Base-by-base conservation (phyloP, 2,888 invertebrate genomes). In the Rotaria socialis region DNA sequence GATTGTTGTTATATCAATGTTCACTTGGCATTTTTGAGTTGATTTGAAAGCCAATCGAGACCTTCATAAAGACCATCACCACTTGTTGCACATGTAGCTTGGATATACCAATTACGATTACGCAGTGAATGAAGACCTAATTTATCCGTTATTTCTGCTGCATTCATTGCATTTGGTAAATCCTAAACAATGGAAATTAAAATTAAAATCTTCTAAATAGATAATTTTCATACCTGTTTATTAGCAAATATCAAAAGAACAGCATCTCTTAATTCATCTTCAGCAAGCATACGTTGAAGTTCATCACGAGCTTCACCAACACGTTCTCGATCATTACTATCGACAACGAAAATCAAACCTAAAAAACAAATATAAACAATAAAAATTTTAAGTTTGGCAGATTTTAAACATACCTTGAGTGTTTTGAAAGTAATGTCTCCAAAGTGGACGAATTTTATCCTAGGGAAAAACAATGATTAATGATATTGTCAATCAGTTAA, bases 141-240 rank as follows among this genome's bases (percentile, higher is more conserved):
- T 94, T 98, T 99, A 93, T 99, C 98, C 90, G 98, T 99, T 90
- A 99, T 97, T 93, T 99, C 99, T 88, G 98, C 97, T 89, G 98
- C 97, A 92, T 97, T 98, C 98, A 99, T 99, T 90, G 98, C 98
- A 93, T 99, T 99, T 90, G 98, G 98, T 93, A 99, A 94, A 94
- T 99, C 99, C 96, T 96, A 91, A 67, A 85, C 2, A 56, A 58
- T n/a, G 27, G 14, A 75, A 27, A 74, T 52, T 35, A 75, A 47
- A 80, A 8, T n/a, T 19, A 19, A 24, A 35, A 22, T 7, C 19
- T 27, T 11, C 14, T 19, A 55, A 22, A 55, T 2, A 75, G 8
- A 10, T 22, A 80, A 2, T 16, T 41, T 41, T 19, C 2, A 27
- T 27, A 95, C 96, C 94, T 98, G 97, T 94, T 99, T 99, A 94